Evolutionary conservation across 2,797 vertebrate genomes (phyloP), one percentile per base, ranked within the genome.

Genomic region (Spheniscus humboldti): DNA sequence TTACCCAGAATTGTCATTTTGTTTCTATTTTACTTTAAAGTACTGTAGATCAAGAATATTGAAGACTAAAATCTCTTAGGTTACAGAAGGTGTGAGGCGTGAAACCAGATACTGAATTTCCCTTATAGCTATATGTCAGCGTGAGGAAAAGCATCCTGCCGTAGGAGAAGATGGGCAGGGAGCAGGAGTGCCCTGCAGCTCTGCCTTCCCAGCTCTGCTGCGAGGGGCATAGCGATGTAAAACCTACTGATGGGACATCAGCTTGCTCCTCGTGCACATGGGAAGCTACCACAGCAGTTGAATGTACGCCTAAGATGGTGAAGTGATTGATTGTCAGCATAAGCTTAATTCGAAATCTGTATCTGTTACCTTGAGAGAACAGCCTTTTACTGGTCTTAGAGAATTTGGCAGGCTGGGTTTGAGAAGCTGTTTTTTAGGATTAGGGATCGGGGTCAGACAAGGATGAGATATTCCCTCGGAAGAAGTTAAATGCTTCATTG

Each of bases 191-290:
- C 56, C 7, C 18, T 73, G 45, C n/a, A 30, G 28, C 37, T 64
- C 55, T 77, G 35, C 50, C n/a, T 59, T 76, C 37, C 57, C 22
- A 37, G 19, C 55, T 80, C 7, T 7, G 18, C 55, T 86, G 25
- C 2, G 2, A 47, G 43, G 20, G 14, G 5, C 24, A 7, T 0
- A 18, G 63, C 45, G 31, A 7, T 53, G 39, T 48, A 27, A 55
- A 48, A 60, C 25, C 35, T 35, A 1, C 43, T 56, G 76, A 22
- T 15, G 13, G 13, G 52, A 13, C 27, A 37, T 69, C 48, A 55
- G 16, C 15, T 20, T 48, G 19, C 39, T 73, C 31, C 50, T 79
- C 1, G 1, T 53, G 7, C 5, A 0, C 10, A 4, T 1, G 1
- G 10, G 30, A 79, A 31, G 33, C 73, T 90, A 55, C 60, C 18